Evolutionary conservation across 2,797 vertebrate species (phyloP).

Genomic region (Coreius guichenoti): DNA sequence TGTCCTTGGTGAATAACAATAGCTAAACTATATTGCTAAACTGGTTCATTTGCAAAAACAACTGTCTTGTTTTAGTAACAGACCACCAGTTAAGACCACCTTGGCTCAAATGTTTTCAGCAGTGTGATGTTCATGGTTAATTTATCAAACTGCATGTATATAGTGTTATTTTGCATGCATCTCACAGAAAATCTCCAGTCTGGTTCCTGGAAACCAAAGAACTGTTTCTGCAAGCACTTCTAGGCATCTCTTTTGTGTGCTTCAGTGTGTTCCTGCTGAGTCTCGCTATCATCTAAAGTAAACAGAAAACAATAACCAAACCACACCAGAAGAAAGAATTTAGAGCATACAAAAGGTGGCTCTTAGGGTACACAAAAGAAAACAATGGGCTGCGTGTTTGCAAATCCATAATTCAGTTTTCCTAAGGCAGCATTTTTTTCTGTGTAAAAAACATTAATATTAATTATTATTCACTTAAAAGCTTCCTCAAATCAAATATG

Average conservation of each 20-base stretch:
- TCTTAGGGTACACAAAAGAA: constrained; percentile 2
- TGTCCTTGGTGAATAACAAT: not conserved
- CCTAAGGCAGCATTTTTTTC: not conserved
- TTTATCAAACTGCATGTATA: constrained; percentile 1
- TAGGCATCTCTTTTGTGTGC: constrained; percentile 18
- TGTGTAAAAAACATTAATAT: not conserved
- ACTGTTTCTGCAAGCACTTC: not conserved
- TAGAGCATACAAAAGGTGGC: not conserved
- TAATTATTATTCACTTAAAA: not conserved
- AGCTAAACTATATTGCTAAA: not conserved
- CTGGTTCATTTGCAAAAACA: not conserved
- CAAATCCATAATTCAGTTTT: constrained; percentile 5
- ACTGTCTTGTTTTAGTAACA: not conserved
- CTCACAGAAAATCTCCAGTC: constrained; percentile 10
- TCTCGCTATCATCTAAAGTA: constrained; percentile 39
- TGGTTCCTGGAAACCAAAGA: constrained; percentile 5
- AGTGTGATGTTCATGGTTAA: not conserved
- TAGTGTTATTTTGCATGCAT: constrained; percentile 9
- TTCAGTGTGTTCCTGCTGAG: not conserved
- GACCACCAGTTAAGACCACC: constrained; percentile 11
- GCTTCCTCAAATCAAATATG: not conserved
- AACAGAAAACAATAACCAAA: constrained; percentile 34
- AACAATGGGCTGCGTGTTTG: constrained; percentile 28
- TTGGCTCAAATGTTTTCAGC: not conserved
- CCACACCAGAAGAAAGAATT: constrained; percentile 22